Conservation (phyloP, 2,888 invertebrate genomes). For the Drosophila tripunctata region DNA sequence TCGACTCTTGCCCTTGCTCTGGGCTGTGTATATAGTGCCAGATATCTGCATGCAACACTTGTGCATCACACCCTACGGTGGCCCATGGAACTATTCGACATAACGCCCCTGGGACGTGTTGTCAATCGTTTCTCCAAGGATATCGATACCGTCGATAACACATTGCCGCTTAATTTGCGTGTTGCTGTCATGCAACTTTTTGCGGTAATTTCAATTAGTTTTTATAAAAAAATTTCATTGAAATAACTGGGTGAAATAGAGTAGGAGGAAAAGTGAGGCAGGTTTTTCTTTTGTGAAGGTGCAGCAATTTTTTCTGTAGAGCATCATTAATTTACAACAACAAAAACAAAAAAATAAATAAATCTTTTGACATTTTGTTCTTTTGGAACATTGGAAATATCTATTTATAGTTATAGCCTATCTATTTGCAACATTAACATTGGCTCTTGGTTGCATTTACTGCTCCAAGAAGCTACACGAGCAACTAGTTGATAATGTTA, state of each 20-base stretch:
- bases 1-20: slow-evolving; percentile 83
- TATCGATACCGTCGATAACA: slow-evolving; percentile 86
- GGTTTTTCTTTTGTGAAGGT: not conserved
- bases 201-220: slow-evolving; percentile 78
- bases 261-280: not conserved
- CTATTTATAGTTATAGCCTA: slow-evolving; percentile 79
- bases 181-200: slow-evolving; percentile 83
- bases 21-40: slow-evolving; percentile 86
- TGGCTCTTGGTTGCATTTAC: slow-evolving; percentile 83
- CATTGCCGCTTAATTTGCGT: slow-evolving; percentile 84
- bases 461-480: slow-evolving; percentile 88
- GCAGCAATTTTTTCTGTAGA: slow-evolving; percentile 15
- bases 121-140: slow-evolving; percentile 88
- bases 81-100: slow-evolving; percentile 91
- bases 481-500: slow-evolving; percentile 86
- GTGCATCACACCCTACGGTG: slow-evolving; percentile 87
- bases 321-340: not conserved
- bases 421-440: slow-evolving; percentile 80
- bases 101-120: slow-evolving; percentile 90
- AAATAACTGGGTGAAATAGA: not conserved
- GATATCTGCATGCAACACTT: slow-evolving; percentile 86
- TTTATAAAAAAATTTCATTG: not conserved
- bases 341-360: too few relatives aligned
- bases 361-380: not conserved
- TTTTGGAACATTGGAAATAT: slow-evolving; percentile 4